These are phyloP conservation scores for Psammodynastes pulverulentus DNA, from an alignment of 2,113 vertebrate genomes.

Conservation along the genomic window DNA sequence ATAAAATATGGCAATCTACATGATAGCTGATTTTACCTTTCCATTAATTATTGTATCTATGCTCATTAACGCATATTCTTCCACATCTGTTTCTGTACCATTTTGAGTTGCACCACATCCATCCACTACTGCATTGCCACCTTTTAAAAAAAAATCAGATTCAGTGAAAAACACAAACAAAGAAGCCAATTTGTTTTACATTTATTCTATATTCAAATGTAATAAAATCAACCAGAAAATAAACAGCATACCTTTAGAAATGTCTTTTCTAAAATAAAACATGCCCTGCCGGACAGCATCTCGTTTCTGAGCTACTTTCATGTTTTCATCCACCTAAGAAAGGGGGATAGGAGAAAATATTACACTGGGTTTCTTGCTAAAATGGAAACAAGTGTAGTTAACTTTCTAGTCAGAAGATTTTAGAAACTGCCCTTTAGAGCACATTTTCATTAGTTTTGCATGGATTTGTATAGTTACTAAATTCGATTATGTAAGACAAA, in stretches of 20 bases:
- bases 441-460: neutral
- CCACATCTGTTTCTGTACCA: slow-evolving; percentile 67
- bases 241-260: slow-evolving; percentile 83
- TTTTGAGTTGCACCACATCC: slow-evolving; percentile 76
- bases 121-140: slow-evolving; percentile 83
- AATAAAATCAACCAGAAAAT: neutral
- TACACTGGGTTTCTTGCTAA: neutral
- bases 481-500: neutral
- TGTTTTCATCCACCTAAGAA: slow-evolving; percentile 93
- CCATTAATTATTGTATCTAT: slow-evolving; percentile 99
- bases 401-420: neutral
- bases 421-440: neutral
- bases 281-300: slow-evolving; percentile 87
- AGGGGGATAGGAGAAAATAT: slow-evolving; percentile 24
- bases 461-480: neutral
- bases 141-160: slow-evolving; percentile 56
- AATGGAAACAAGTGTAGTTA: neutral
- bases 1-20: neutral
- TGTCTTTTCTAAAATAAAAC: slow-evolving; percentile 98
- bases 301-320: slow-evolving; percentile 92
- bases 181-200: neutral
- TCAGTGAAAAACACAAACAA: neutral
- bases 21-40: slow-evolving; percentile 75
- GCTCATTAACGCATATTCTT: slow-evolving; percentile 91
- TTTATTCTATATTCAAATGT: neutral